phyloP scores from a whole-genome alignment of 1,140 invertebrate genomes.

The Polypedilum vanderplanki region DNA sequence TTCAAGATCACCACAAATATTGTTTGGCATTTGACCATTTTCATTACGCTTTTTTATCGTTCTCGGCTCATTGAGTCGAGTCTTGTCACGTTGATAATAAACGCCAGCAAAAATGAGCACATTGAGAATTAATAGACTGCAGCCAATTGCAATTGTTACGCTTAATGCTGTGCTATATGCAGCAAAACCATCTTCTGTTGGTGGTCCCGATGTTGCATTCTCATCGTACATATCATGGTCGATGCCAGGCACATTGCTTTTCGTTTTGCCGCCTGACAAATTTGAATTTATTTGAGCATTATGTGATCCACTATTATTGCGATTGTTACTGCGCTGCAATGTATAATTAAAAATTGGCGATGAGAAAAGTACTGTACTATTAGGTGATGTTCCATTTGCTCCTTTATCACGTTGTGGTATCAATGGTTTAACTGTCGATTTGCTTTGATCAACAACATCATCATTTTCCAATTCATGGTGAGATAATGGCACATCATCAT shows the following conservation, averaged over 20 bases:
- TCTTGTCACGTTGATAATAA: slow-evolving; percentile 71
- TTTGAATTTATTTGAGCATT: slow-evolving; percentile 39
- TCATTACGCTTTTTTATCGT: slow-evolving; percentile 64
- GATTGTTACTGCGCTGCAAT: slow-evolving; percentile 39
- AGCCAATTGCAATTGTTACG: slow-evolving; percentile 83
- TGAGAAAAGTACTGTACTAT: slow-evolving; percentile 37
- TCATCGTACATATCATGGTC: slow-evolving; percentile 33
- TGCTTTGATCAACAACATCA: slow-evolving; percentile 47
- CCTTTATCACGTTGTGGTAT: slow-evolving; percentile 45
- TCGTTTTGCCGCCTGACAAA: slow-evolving; percentile 30
- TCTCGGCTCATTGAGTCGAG: slow-evolving; percentile 46
- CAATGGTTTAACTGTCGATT: slow-evolving; percentile 48
- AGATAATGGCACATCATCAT: slow-evolving; percentile 72
- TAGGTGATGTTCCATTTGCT: slow-evolving; percentile 38
- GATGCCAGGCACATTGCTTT: slow-evolving; percentile 29
- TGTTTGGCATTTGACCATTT: slow-evolving; percentile 77
- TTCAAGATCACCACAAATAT: slow-evolving; percentile 70
- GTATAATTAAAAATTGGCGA: slow-evolving; percentile 43
- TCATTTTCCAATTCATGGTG: slow-evolving; percentile 81
- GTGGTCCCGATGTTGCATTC: slow-evolving; percentile 35
- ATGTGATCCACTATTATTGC: slow-evolving; percentile 37
- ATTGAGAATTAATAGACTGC: slow-evolving; percentile 75
- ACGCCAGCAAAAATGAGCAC: slow-evolving; percentile 80
- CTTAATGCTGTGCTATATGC: slow-evolving; percentile 76
- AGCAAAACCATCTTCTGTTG: slow-evolving; percentile 61